phyloP scores from a whole-genome alignment of 2,113 vertebrate species.

The Lampris incognitus region DNA sequence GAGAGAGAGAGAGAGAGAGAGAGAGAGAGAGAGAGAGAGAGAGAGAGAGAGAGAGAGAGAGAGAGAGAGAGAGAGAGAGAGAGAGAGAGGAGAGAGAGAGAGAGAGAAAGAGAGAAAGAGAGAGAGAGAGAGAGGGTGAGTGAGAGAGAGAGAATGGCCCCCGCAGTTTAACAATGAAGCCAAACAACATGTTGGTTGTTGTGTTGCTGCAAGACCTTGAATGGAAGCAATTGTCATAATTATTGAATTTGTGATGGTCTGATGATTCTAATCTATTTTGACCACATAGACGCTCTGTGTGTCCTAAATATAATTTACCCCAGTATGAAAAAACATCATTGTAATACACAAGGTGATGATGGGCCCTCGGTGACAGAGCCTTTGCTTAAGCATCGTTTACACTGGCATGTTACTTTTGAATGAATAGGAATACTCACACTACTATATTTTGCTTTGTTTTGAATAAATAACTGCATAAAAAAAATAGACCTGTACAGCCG shows the following conservation, averaged over 20 bases:
- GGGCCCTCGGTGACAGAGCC: no score
- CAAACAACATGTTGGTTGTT: not conserved
- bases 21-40: not conserved
- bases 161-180: not conserved
- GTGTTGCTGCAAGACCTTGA: not conserved
- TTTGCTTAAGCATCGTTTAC: not conserved
- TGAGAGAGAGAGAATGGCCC: not conserved
- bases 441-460: not conserved
- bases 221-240: not conserved
- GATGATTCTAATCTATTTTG: not conserved
- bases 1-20: not conserved
- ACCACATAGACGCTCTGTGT: not conserved
- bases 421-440: not conserved
- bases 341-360: not conserved
- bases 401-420: not conserved
- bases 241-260: not conserved
- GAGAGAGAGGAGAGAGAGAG: not conserved
- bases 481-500: slow-evolving; percentile 1
- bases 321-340: slow-evolving; percentile 5
- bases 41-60: slow-evolving; percentile 1
- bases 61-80: not conserved
- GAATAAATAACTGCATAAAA: slow-evolving; percentile 21
- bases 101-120: not conserved
- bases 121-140: not conserved
- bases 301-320: not conserved